A percentile compares a stretch with the other conserved stretches of the same genome.
Evolutionary conservation across 1,140 invertebrate genomes (phyloP).

Genomic region (Cephus cinctus): DNA sequence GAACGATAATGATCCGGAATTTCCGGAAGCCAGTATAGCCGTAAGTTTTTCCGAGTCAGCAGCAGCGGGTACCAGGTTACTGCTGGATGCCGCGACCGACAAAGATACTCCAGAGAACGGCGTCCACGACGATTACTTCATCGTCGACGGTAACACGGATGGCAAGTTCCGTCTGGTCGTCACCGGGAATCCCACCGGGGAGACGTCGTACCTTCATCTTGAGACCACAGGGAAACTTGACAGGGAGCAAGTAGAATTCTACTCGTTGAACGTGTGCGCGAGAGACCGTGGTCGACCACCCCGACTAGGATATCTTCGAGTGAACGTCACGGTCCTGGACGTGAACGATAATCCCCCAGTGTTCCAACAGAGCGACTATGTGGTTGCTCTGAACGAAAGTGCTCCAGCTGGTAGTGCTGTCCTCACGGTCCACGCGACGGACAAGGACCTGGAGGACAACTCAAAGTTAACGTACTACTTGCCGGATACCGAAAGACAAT

Average conservation of each 20-base stretch:
- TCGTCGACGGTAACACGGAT: constrained; percentile 84
- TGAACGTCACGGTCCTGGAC: constrained; percentile 89
- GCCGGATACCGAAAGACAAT: constrained; percentile 80
- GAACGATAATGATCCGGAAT: constrained; percentile 87
- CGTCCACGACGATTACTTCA: constrained; percentile 82
- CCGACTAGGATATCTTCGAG: constrained; percentile 78
- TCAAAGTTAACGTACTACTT: constrained; percentile 89
- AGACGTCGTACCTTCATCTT: constrained; percentile 85
- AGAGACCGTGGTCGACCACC: constrained; percentile 81
- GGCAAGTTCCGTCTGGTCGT: constrained; percentile 84
- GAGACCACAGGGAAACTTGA: constrained; percentile 89
- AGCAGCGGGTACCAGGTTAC: constrained; percentile 77
- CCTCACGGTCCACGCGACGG: constrained; percentile 86
- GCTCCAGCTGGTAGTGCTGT: constrained; percentile 84
- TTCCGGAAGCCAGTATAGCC: constrained; percentile 83
- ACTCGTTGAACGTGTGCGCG: constrained; percentile 86
- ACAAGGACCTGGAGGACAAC: constrained; percentile 90
- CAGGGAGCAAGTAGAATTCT: constrained; percentile 79
- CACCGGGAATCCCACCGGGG: constrained; percentile 83
- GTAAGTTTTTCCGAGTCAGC: constrained; percentile 90
- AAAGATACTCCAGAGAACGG: constrained; percentile 83
- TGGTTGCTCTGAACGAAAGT: constrained; percentile 88
- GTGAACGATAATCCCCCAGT: constrained; percentile 95
- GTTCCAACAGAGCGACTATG: constrained; percentile 91
- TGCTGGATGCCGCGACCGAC: constrained; percentile 86